A percentile compares a stretch with the other conserved stretches of the same genome.
These are phyloP conservation scores for Magallana ariakensis DNA, from an alignment of 1,140 invertebrate genomes.

Conservation along the genomic window DNA sequence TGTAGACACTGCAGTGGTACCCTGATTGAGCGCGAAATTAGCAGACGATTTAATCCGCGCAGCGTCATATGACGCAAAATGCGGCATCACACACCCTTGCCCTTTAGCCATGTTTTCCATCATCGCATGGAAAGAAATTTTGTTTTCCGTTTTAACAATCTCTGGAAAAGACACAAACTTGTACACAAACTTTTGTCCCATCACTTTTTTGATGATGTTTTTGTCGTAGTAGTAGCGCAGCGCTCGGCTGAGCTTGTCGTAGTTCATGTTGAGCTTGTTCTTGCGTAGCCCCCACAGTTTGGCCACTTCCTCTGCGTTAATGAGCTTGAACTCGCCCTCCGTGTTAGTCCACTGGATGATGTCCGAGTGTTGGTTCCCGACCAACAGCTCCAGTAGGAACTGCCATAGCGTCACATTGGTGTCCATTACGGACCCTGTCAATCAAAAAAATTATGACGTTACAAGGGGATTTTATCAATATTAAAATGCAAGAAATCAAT, in stretches of 20 bases:
- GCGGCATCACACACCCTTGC: constrained; percentile 71
- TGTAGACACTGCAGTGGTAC: background rate
- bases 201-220: constrained; percentile 97
- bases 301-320: constrained; percentile 98
- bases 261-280: constrained; percentile 99
- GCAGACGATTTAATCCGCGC: constrained; percentile 69
- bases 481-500: no score
- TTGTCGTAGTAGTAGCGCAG: constrained; percentile 99
- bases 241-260: constrained; percentile 97
- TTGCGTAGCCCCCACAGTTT: constrained; percentile 97
- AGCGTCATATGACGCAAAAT: constrained; percentile 73
- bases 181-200: constrained; percentile 98
- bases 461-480: no score
- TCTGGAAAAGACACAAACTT: constrained; percentile 91
- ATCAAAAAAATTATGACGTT: background rate
- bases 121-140: constrained; percentile 81
- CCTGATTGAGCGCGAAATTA: constrained; percentile 52
- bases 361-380: constrained; percentile 95
- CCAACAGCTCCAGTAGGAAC: constrained; percentile 83
- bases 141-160: constrained; percentile 83
- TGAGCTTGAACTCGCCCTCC: constrained; percentile 98
- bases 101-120: constrained; percentile 80
- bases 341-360: constrained; percentile 99
- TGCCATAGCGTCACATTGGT: constrained; percentile 79
- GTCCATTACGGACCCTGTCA: constrained; percentile 71